phyloP scores from a whole-genome alignment of 37 sponge, comb jelly and placozoan species.

The Geodia barretti region DNA sequence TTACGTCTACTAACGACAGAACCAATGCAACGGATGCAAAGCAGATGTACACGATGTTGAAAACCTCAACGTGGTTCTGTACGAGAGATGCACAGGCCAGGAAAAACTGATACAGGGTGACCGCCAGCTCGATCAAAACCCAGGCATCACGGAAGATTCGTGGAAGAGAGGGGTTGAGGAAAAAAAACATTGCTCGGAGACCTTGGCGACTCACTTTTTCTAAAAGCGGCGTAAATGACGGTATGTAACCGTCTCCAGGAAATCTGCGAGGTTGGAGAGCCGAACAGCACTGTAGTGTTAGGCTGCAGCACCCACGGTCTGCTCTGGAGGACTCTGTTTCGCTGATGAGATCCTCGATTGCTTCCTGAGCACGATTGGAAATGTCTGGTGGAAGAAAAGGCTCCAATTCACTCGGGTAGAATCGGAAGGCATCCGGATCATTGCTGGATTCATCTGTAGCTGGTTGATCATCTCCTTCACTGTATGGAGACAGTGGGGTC shows the following conservation, averaged over 20 bases:
- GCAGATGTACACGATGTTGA: conserved; percentile 12
- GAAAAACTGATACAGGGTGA: conserved; percentile 18
- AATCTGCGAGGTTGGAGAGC: neutral
- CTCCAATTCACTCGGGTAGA: neutral
- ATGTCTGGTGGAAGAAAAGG: neutral
- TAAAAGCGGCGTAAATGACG: neutral
- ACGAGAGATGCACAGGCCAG: neutral
- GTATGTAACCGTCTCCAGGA: neutral
- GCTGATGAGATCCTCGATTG: neutral
- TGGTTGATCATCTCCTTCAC: no score
- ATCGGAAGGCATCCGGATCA: neutral
- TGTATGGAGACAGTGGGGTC: no score
- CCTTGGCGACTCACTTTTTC: neutral
- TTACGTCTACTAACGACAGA: conserved; percentile 19
- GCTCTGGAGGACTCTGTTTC: neutral
- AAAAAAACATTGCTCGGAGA: neutral
- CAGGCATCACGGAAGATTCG: conserved; percentile 5
- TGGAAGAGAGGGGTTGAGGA: conserved; percentile 13
- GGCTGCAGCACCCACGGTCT: neutral
- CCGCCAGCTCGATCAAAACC: conserved; percentile 13
- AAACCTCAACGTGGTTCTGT: neutral
- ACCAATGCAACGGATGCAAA: conserved; percentile 4
- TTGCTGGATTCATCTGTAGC: no score
- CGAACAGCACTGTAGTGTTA: neutral
- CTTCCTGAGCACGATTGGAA: neutral